These are phyloP conservation scores for Lycaena phlaeas DNA, from an alignment of 2,888 invertebrate genomes.

Conservation along the genomic window DNA sequence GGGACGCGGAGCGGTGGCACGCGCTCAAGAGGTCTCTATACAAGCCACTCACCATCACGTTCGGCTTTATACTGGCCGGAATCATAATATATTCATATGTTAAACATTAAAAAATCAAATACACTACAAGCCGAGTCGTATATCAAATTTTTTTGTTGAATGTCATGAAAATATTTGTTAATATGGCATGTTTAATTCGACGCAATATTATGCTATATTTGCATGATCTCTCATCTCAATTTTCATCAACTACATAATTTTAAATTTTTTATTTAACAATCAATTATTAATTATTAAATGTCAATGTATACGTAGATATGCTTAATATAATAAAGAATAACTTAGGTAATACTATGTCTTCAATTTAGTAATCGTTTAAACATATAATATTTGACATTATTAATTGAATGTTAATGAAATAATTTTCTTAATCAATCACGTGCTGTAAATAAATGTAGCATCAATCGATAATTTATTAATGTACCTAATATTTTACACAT, in stretches of 20 bases:
- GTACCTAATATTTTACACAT: neutral
- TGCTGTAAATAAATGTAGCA: neutral
- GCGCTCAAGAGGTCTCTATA: constrained; percentile 84
- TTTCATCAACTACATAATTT: neutral
- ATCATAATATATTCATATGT: constrained; percentile 75
- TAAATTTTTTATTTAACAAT: neutral
- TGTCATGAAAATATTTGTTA: too few species aligned
- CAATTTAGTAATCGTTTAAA: neutral
- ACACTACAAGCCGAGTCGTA: too few species aligned
- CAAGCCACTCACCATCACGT: constrained; percentile 80
- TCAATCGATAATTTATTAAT: too few species aligned
- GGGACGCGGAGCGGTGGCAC: constrained; percentile 80
- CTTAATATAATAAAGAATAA: neutral
- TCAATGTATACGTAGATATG: constrained; percentile 1
- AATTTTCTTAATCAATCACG: neutral
- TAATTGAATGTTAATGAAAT: neutral
- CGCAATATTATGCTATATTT: neutral
- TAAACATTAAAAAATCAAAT: constrained; percentile 43
- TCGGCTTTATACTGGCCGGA: constrained; percentile 79
- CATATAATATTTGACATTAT: neutral
- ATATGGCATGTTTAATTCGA: too few species aligned
- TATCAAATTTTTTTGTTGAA: too few species aligned
- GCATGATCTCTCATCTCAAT: constrained; percentile 2
- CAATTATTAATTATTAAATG: constrained; percentile 3
- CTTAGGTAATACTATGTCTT: neutral